A percentile compares a stretch with the other conserved stretches of the same genome.
Conservation (phyloP, 2,888 invertebrate genomes). For the Julus scandinavius region DNA sequence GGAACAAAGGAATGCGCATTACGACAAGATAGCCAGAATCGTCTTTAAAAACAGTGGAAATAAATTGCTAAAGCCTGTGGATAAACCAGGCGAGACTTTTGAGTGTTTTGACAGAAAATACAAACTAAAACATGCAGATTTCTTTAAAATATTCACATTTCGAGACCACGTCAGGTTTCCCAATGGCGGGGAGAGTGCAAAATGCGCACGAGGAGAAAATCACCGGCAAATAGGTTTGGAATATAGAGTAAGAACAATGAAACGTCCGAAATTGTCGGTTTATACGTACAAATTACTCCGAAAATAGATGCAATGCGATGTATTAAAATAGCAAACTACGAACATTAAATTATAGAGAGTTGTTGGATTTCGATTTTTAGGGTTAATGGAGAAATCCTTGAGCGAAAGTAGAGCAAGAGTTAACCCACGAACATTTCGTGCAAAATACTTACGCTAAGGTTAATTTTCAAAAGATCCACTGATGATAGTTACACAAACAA, state of each 20-base stretch:
- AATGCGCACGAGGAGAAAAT: background rate
- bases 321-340: background rate
- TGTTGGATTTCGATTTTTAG: background rate
- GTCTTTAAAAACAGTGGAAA: background rate
- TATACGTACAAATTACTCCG: background rate
- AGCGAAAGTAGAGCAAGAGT: background rate
- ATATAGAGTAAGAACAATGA: background rate
- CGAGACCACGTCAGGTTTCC: conserved; percentile 22
- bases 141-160: background rate
- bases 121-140: background rate
- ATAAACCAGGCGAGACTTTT: background rate
- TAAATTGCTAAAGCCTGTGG: background rate
- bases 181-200: background rate
- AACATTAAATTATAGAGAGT: background rate
- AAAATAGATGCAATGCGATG: background rate
- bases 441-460: background rate
- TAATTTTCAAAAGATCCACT: background rate
- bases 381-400: background rate
- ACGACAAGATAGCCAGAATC: background rate
- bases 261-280: background rate
- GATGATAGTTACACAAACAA: background rate
- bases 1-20: conserved; percentile 25
- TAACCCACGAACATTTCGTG: background rate
- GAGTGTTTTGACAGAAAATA: background rate
- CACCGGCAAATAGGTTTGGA: background rate